Evolutionary conservation across 2,888 invertebrate genomes (phyloP).

Genomic region (Mystacides longicornis): DNA sequence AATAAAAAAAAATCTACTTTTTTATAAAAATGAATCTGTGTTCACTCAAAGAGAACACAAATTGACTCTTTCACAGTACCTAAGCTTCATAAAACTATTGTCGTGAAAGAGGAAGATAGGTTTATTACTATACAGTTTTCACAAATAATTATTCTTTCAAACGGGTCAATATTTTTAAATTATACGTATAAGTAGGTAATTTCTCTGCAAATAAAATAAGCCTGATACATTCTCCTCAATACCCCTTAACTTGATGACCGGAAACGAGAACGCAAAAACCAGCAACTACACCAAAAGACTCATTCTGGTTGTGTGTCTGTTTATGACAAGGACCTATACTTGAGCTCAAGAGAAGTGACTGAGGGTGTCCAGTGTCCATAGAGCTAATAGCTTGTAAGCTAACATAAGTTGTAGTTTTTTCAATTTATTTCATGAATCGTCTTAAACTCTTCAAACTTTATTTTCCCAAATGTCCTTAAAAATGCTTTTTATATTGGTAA

Average conservation of each 20-base stretch:
- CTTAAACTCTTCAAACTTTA: background rate
- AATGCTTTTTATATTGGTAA: background rate
- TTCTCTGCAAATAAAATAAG: too few relatives aligned
- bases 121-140: too few relatives aligned
- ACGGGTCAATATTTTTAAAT: too few relatives aligned
- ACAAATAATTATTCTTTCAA: too few relatives aligned
- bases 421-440: background rate
- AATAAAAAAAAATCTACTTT: too few relatives aligned
- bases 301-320: background rate
- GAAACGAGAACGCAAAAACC: constrained; percentile 1
- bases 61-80: too few relatives aligned
- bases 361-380: background rate
- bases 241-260: background rate
- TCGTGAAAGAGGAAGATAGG: too few relatives aligned
- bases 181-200: too few relatives aligned
- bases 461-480: background rate
- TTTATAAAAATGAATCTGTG: too few relatives aligned
- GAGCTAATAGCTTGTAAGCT: background rate
- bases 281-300: background rate
- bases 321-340: background rate
- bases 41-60: too few relatives aligned
- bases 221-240: too few relatives aligned
- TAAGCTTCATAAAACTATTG: too few relatives aligned
- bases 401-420: background rate
- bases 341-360: background rate